phyloP scores from a whole-genome alignment of 1,140 invertebrate species.

The Panulirus ornatus region DNA sequence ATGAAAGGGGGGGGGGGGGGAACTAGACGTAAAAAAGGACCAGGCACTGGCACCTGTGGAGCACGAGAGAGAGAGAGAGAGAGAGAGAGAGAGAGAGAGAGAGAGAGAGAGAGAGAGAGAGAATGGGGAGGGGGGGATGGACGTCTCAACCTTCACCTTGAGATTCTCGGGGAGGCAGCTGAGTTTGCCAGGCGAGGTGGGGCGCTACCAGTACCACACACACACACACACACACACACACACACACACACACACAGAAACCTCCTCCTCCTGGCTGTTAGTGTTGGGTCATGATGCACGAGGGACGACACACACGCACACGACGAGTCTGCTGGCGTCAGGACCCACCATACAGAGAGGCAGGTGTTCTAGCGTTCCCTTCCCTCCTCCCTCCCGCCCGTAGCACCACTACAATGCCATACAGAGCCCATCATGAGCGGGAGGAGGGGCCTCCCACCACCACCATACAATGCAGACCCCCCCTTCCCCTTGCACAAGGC shows the following conservation, averaged over 20 bases:
- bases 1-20: neutral
- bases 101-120: neutral
- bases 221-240: conserved; percentile 14
- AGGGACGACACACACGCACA: no score
- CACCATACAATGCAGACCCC: neutral
- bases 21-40: no score
- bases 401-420: neutral
- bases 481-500: no score
- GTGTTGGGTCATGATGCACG: no score
- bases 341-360: no score
- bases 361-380: no score
- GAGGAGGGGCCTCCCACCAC: neutral
- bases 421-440: neutral
- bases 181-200: neutral
- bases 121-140: neutral
- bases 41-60: no score
- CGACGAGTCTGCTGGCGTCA: no score
- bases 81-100: neutral
- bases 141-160: neutral
- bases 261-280: neutral
- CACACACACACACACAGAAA: neutral
- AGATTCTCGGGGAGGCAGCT: neutral
- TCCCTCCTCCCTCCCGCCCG: neutral
- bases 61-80: neutral
- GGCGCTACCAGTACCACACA: neutral